A percentile compares a stretch with the other conserved stretches of the same genome.
These are phyloP conservation scores for Drosophila nigrodunni DNA, from an alignment of 1,140 invertebrate genomes.

Conservation along the genomic window DNA sequence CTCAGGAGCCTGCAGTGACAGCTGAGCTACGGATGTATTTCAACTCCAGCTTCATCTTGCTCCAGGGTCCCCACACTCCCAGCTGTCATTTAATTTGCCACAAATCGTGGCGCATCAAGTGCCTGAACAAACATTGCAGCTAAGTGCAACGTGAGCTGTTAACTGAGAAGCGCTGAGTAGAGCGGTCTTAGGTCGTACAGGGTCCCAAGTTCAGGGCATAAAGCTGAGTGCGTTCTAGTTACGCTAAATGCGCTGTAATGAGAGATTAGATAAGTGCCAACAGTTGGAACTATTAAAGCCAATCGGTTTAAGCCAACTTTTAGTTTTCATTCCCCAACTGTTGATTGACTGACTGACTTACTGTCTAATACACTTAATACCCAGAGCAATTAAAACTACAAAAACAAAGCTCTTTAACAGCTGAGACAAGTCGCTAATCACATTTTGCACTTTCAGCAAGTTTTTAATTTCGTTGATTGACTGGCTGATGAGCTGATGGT, in stretches of 20 bases:
- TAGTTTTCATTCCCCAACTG: not conserved
- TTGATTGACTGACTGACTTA: not conserved
- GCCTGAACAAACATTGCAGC: constrained; percentile 44
- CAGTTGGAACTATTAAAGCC: constrained; percentile 5
- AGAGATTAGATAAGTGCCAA: constrained; percentile 21
- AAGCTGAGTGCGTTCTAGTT: not conserved
- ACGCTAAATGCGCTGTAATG: constrained; percentile 16
- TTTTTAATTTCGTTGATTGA: too few relatives aligned
- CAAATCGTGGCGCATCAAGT: constrained; percentile 63
- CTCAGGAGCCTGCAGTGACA: constrained; percentile 48
- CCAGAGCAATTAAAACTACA: too few relatives aligned
- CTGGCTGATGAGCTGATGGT: too few relatives aligned
- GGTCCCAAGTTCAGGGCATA: not conserved
- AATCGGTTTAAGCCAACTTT: constrained; percentile 11
- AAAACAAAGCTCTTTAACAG: too few relatives aligned
- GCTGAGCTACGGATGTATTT: constrained; percentile 11
- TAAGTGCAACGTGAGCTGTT: constrained; percentile 39
- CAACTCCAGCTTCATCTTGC: not conserved
- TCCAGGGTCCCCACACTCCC: not conserved
- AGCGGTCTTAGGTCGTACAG: not conserved
- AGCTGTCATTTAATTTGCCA: constrained; percentile 69
- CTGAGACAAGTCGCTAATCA: too few relatives aligned
- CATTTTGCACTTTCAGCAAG: too few relatives aligned
- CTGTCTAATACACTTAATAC: not conserved
- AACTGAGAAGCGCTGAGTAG: not conserved